A percentile compares a stretch with the other conserved stretches of the same genome.
Evolutionary conservation across 2,888 invertebrate genomes (phyloP).

Genomic region (Caenorhabditis japonica): DNA sequence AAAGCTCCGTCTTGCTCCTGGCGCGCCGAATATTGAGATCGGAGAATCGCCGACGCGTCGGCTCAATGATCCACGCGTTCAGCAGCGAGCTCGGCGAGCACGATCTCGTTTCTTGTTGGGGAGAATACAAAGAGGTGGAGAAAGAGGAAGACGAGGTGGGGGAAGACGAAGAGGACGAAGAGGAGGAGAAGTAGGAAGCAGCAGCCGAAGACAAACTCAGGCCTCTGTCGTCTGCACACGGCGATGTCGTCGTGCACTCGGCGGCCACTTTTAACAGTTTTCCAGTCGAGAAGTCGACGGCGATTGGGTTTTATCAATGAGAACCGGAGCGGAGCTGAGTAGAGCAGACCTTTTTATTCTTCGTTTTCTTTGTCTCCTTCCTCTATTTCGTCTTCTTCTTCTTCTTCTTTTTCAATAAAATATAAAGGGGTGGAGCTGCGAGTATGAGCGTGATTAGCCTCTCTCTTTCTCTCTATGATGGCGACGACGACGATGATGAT

Average conservation of each 20-base stretch:
- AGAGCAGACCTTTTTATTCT: too few species aligned
- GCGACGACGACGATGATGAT: too few species aligned
- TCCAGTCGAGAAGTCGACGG: too few species aligned
- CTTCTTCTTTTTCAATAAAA: constrained; percentile 32
- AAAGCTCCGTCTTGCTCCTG: constrained; percentile 30
- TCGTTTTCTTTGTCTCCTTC: constrained; percentile 1
- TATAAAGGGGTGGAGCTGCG: constrained; percentile 32
- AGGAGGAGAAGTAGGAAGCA: too few species aligned
- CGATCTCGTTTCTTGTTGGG: constrained; percentile 6
- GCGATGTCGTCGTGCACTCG: too few species aligned
- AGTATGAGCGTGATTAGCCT: constrained; percentile 36
- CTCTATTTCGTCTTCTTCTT: constrained; percentile 34
- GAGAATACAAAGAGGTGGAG: neutral
- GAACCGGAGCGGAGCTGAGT: too few species aligned
- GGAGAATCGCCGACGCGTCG: constrained; percentile 32
- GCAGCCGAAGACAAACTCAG: too few species aligned
- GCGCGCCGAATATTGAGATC: constrained; percentile 46
- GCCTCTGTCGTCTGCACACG: too few species aligned
- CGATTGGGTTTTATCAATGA: too few species aligned
- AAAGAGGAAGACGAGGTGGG: neutral
- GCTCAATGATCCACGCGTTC: constrained; percentile 20
- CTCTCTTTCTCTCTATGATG: too few species aligned
- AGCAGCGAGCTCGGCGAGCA: constrained; percentile 23
- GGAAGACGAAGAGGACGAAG: constrained; percentile 8
- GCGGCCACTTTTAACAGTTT: too few species aligned